A percentile compares a stretch with the other conserved stretches of the same genome.
Evolutionary conservation across 2,113 vertebrate genomes (phyloP).

Genomic region (Colaptes auratus): DNA sequence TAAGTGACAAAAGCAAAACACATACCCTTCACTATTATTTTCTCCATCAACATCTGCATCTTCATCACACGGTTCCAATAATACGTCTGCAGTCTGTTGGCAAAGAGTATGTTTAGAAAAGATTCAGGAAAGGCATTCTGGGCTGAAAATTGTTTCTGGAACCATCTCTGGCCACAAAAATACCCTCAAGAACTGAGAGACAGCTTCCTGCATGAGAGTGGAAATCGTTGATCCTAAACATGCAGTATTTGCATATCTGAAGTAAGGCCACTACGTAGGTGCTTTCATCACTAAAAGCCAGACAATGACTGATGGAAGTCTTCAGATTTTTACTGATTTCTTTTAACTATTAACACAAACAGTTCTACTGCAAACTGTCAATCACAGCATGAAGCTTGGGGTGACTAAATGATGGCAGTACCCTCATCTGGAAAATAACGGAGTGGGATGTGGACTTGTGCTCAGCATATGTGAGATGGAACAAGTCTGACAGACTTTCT

Average conservation of each 20-base stretch:
- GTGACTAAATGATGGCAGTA: not conserved
- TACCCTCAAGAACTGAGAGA: not conserved
- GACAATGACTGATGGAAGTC: not conserved
- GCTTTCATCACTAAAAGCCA: not conserved
- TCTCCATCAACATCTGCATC: slow-evolving; percentile 82
- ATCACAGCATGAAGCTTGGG: not conserved
- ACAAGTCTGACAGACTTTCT: slow-evolving; percentile 29
- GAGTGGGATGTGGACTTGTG: not conserved
- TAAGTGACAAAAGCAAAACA: not conserved
- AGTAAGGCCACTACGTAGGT: not conserved
- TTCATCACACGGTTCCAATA: slow-evolving; percentile 83
- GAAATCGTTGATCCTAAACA: not conserved
- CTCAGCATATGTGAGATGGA: not conserved
- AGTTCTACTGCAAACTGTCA: not conserved
- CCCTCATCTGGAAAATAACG: not conserved
- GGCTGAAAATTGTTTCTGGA: not conserved
- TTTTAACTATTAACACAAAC: not conserved
- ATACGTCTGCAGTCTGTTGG: slow-evolving; percentile 70
- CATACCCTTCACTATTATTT: slow-evolving; percentile 86
- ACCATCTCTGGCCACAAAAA: not conserved
- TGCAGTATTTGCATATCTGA: not conserved
- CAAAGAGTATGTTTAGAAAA: slow-evolving; percentile 24
- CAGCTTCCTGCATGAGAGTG: not conserved
- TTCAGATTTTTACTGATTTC: not conserved
- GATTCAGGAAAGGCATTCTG: not conserved